A percentile compares a stretch with the other conserved stretches of the same genome.
Conservation (phyloP, 2,797 vertebrate genomes). For the Spinus olivaceus region DNA sequence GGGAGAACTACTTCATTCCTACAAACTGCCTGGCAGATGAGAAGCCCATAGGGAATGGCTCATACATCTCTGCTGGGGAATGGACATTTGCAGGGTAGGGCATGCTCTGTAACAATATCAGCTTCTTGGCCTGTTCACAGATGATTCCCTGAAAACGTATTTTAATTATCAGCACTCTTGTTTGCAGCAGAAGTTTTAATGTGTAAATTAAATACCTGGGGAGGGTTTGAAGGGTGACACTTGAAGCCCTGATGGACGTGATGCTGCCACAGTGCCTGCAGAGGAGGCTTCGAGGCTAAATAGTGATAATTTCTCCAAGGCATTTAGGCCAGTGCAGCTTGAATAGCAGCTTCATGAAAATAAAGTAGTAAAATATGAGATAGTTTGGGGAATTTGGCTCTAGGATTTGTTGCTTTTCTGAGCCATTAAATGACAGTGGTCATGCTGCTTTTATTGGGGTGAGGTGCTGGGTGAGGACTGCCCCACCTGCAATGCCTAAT, state of each 20-base stretch:
- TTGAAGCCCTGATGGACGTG: not conserved
- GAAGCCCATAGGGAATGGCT: not conserved
- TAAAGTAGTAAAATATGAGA: not conserved
- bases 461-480: not conserved
- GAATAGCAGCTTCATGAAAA: not conserved
- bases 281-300: not conserved
- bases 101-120: not conserved
- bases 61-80: not conserved
- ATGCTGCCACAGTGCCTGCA: not conserved
- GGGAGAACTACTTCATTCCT: not conserved
- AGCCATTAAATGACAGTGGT: not conserved
- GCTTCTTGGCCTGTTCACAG: not conserved
- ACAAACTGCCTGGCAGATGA: not conserved
- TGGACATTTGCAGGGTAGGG: not conserved
- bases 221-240: not conserved
- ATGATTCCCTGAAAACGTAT: not conserved
- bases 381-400: not conserved
- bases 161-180: not conserved
- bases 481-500: not conserved
- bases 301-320: not conserved
- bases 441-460: not conserved
- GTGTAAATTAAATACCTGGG: not conserved
- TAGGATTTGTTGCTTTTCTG: not conserved
- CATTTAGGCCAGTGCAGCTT: not conserved
- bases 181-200: slow-evolving; percentile 22